Percentiles rank a stretch among this genome's conserved stretches.
phyloP scores from a whole-genome alignment of 2,113 vertebrate genomes.

The Tonatia bakeri region DNA sequence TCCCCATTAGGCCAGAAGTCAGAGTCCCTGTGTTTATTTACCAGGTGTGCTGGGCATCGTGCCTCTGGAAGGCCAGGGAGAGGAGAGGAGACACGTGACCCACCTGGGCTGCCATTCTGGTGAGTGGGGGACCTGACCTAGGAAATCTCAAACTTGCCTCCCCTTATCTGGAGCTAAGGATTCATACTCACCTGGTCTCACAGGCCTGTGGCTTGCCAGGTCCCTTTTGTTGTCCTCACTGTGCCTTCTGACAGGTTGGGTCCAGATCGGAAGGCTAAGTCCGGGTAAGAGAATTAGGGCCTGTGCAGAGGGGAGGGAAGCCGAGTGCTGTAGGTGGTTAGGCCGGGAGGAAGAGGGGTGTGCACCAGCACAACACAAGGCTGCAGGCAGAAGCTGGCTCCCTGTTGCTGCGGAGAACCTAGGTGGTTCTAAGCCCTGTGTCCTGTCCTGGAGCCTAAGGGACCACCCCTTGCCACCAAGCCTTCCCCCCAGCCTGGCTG shows the following conservation, averaged over 20 bases:
- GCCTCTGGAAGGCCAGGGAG: constrained; percentile 81
- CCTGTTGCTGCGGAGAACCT: not conserved
- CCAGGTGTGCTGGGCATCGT: constrained; percentile 89
- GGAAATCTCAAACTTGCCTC: not conserved
- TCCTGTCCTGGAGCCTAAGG: not conserved
- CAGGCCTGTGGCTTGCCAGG: not conserved
- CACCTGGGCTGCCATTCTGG: constrained; percentile 93
- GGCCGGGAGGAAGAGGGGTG: not conserved
- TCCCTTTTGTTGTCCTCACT: not conserved
- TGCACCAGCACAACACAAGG: not conserved
- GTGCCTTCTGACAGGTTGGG: not conserved
- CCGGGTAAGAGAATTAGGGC: not conserved
- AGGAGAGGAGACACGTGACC: constrained; percentile 82
- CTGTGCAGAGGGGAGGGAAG: not conserved
- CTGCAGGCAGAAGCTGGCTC: not conserved
- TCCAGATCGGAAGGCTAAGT: not conserved
- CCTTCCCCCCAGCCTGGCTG: not conserved
- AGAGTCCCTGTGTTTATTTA: not conserved
- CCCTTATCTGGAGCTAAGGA: not conserved
- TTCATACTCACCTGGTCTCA: not conserved
- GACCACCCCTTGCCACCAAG: not conserved
- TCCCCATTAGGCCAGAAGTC: not conserved
- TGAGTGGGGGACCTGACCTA: constrained; percentile 66
- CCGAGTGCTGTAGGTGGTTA: not conserved
- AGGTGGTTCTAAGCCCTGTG: not conserved